Percentiles rank a stretch among this genome's conserved stretches.
Evolutionary conservation across 2,888 invertebrate genomes (phyloP).

Genomic region (Fragum whitleyi): DNA sequence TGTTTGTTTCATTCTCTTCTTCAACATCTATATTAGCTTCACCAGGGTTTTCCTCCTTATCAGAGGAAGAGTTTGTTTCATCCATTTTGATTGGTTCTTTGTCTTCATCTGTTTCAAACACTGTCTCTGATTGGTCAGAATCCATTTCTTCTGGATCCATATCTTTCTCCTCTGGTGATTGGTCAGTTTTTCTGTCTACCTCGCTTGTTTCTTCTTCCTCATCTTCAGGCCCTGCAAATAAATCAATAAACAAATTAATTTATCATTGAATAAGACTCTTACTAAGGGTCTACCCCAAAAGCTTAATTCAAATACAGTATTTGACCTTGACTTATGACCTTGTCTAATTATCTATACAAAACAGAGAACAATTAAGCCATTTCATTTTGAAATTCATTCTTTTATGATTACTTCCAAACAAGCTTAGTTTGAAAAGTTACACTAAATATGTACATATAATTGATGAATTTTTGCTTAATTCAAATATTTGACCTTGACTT

Average conservation of each 20-base stretch:
- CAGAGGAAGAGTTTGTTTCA: conserved; percentile 28
- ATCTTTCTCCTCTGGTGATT: conserved; percentile 47
- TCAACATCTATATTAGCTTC: conserved; percentile 24
- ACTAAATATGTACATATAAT: no score
- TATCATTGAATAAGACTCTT: no score
- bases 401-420: no score
- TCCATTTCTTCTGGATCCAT: conserved; percentile 31
- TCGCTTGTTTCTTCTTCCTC: conserved; percentile 63
- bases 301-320: no score
- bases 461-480: no score
- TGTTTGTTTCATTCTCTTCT: conserved; percentile 31
- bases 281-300: no score
- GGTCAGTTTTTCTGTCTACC: conserved; percentile 46
- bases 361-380: no score
- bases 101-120: conserved; percentile 49
- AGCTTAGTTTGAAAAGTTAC: no score
- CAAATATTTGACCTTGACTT: no score
- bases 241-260: background rate
- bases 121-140: conserved; percentile 49
- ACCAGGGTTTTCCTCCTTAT: conserved; percentile 23
- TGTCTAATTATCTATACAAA: no score
- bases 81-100: conserved; percentile 58
- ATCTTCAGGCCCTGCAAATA: conserved; percentile 67
- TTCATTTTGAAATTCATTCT: no score
- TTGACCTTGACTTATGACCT: no score